Evolutionary conservation across 2,797 vertebrate species (phyloP).

Genomic region (Gorsachius magnificus): DNA sequence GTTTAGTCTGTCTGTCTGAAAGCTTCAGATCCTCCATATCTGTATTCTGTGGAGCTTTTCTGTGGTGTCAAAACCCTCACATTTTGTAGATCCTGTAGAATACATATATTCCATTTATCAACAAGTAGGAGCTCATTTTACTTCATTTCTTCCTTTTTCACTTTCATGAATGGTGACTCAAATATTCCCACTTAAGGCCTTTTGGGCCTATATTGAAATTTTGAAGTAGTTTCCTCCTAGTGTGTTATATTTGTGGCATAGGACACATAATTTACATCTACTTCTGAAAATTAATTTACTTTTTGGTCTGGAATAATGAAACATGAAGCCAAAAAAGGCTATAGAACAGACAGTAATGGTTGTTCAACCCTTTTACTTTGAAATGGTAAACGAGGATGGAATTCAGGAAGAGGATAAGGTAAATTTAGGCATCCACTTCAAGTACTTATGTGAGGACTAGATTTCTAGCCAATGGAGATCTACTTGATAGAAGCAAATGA

Average conservation of each 20-base stretch:
- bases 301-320: not conserved
- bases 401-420: not conserved
- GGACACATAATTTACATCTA: not conserved
- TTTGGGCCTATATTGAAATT: not conserved
- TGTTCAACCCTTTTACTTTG: not conserved
- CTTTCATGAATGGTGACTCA: not conserved
- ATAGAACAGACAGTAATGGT: not conserved
- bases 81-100: not conserved
- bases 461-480: not conserved
- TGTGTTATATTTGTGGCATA: not conserved
- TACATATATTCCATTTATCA: not conserved
- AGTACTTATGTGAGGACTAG: not conserved
- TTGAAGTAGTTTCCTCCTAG: not conserved
- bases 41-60: not conserved
- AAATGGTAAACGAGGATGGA: not conserved
- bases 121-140: not conserved
- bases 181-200: not conserved
- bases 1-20: not conserved
- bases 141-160: not conserved
- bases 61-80: not conserved
- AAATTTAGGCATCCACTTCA: not conserved
- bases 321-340: not conserved
- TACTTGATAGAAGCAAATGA: not conserved
- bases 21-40: not conserved
- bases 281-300: not conserved